Base-by-base conservation (phyloP, 1,140 invertebrate species). In the Druon quercuslanigerum region DNA sequence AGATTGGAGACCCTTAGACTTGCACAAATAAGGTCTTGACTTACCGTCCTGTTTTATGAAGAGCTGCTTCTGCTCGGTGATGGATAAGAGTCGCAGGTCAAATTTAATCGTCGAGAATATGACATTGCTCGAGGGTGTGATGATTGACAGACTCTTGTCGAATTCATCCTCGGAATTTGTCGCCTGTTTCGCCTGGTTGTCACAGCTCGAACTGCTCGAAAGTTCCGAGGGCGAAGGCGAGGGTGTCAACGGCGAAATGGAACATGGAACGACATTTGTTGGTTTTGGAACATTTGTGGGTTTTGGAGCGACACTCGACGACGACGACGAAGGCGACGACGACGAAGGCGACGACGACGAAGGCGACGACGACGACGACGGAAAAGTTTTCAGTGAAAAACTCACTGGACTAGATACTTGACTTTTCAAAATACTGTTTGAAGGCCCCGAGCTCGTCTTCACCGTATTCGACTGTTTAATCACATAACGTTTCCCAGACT, bases 161-260 rank as follows among this genome's bases (percentile, higher is more conserved):
- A 17, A 17, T 54, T 54, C 52, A 54, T 54, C 13, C 7, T 66
- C 60, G 0, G 16, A 33, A 33, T 66, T 33, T 2, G 40, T 57
- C 1, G 19, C 6, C n/a, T 16, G 14, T n/a, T 66, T 66, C 9
- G 25, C 12, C 2, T 25, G 57, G 20, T 3, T 14, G 14, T 66
- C 60, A 8, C 60, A 66, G 5, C 50, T 51, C n/a, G 83, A 84
- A 77, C 76, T 76, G 9, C 50, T 81, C 0, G 81, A 81, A 25
- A 78, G 46, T 60, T 84, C 78, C 1, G 80, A 83, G 6, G 83
- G 75, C 3, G 82, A 83, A 3, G 83, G 79, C 0, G 80, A 77
- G 11, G 80, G 78, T n/a, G 73, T 81, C 46, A 76, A 66, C 14
- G 73, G 25, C 2, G 77, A 73, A 50, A 76, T 9, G 14, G 78